Evolutionary conservation across 2,888 invertebrate genomes (phyloP).

Genomic region (Stictocephala bisonia): DNA sequence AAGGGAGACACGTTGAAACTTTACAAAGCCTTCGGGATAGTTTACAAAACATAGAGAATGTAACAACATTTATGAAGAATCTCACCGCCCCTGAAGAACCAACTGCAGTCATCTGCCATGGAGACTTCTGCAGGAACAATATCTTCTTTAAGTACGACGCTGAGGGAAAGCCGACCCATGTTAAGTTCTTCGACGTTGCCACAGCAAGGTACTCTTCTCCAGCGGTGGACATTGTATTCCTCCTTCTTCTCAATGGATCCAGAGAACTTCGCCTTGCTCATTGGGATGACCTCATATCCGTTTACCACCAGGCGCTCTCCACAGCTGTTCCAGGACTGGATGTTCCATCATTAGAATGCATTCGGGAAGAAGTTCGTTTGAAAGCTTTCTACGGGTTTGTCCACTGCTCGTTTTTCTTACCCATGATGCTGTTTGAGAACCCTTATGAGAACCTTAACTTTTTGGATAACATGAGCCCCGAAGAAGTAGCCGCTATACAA

Average conservation of each 20-base stretch:
- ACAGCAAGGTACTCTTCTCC: conserved; percentile 61
- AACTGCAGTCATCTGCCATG: conserved; percentile 62
- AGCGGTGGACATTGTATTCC: conserved; percentile 62
- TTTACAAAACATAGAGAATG: too few species aligned
- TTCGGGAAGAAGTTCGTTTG: conserved; percentile 40
- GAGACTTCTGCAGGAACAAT: conserved; percentile 65
- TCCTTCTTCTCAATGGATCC: conserved; percentile 63
- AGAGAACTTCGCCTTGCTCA: conserved; percentile 58
- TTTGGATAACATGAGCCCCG: background rate
- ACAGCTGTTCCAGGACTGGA: conserved; percentile 30
- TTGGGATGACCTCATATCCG: conserved; percentile 58
- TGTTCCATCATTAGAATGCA: conserved; percentile 44
- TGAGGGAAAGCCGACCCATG: conserved; percentile 60
- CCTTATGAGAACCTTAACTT: background rate
- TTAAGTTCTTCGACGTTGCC: conserved; percentile 63
- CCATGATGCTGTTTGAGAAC: conserved; percentile 37
- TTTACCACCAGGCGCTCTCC: conserved; percentile 57
- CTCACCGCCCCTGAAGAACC: conserved; percentile 50
- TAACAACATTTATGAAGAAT: background rate
- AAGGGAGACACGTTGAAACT: conserved; percentile 2
- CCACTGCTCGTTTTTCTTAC: conserved; percentile 49
- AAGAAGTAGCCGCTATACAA: background rate
- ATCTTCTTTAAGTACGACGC: conserved; percentile 63
- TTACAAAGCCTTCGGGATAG: conserved; percentile 19
- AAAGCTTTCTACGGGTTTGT: conserved; percentile 52